phyloP scores from a whole-genome alignment of 2,113 vertebrate species.

The Acrocephalus kingi region DNA sequence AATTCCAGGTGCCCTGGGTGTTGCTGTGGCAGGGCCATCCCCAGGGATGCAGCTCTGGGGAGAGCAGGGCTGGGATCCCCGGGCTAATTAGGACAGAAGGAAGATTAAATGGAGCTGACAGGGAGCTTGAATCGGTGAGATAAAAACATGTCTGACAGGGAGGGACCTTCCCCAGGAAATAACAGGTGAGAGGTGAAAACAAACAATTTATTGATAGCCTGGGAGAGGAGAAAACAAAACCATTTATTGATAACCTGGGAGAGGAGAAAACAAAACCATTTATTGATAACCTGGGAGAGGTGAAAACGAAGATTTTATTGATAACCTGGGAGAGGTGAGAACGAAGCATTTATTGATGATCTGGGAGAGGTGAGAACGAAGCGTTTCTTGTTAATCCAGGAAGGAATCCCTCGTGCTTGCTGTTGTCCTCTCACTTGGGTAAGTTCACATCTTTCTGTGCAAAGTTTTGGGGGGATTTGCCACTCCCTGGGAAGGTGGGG shows the following conservation, averaged over 20 bases:
- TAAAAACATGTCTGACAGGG: background rate
- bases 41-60: background rate
- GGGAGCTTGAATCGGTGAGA: background rate
- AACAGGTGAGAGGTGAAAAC: background rate
- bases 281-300: background rate
- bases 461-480: background rate
- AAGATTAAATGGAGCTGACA: background rate
- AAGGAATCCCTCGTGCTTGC: accelerated
- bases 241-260: background rate
- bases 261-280: background rate
- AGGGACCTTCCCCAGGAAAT: background rate
- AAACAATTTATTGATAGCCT: background rate
- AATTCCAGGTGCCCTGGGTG: background rate
- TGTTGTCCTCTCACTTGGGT: background rate
- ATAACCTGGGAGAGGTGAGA: background rate
- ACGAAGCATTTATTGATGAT: background rate
- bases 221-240: background rate
- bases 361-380: background rate
- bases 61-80: background rate
- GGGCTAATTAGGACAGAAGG: background rate
- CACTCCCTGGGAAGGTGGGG: background rate
- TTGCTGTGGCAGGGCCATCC: background rate
- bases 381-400: background rate
- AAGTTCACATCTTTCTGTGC: background rate
- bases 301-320: background rate